phyloP scores from a whole-genome alignment of 2,888 invertebrate species.

The Nemotelus pantherinus region DNA sequence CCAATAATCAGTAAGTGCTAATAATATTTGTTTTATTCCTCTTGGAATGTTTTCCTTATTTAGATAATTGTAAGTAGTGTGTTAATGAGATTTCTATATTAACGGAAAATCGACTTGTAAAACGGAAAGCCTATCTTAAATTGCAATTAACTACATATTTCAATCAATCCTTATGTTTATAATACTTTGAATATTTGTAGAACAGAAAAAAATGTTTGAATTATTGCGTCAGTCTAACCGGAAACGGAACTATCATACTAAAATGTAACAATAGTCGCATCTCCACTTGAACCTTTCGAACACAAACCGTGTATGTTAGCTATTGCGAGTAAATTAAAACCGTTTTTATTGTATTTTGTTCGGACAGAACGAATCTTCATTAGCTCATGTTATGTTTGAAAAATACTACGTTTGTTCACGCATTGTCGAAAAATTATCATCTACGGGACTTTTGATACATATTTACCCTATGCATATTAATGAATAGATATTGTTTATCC shows the following conservation, averaged over 20 bases:
- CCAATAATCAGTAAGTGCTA: conserved; percentile 29
- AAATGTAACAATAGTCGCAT: not conserved
- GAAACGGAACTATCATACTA: not conserved
- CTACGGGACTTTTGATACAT: too few relatives aligned
- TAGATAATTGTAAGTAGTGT: conserved; percentile 29
- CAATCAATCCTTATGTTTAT: conserved; percentile 30
- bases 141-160: conserved; percentile 38
- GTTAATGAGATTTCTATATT: conserved; percentile 19
- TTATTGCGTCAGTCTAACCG: conserved; percentile 20
- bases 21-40: conserved; percentile 28
- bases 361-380: conserved; percentile 37
- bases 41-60: conserved; percentile 18
- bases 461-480: too few relatives aligned
- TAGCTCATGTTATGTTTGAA: conserved; percentile 37
- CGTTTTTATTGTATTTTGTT: conserved; percentile 11
- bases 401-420: conserved; percentile 24
- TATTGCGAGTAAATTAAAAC: conserved; percentile 37
- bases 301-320: conserved; percentile 18
- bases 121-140: conserved; percentile 25
- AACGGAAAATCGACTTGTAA: not conserved
- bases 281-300: conserved; percentile 27
- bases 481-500: too few relatives aligned
- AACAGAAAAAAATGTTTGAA: conserved; percentile 1
- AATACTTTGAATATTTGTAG: conserved; percentile 13
- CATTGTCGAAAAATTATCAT: not conserved